Evolutionary conservation across 2,888 invertebrate species (phyloP).

Genomic region (Aporophyla nigra): DNA sequence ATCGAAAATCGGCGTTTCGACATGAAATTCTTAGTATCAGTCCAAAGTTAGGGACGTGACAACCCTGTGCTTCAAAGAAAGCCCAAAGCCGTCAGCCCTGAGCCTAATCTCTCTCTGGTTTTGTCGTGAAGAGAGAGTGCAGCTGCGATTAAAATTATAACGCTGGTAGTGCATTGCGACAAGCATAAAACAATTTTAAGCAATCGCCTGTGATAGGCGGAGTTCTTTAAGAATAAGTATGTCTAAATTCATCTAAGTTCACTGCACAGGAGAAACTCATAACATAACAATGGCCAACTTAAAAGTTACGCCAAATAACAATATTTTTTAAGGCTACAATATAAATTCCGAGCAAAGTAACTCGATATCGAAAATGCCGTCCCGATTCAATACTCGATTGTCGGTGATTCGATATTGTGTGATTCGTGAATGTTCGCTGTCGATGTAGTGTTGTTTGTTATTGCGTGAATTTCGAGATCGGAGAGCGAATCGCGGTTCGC

Average conservation of each 20-base stretch:
- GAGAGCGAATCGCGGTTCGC: slow-evolving; percentile 13
- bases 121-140: neutral
- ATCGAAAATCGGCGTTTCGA: no score
- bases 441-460: slow-evolving; percentile 39
- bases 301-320: slow-evolving; percentile 7
- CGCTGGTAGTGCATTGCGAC: no score
- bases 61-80: no score
- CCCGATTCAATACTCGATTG: slow-evolving; percentile 44
- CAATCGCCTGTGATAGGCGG: neutral
- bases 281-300: neutral
- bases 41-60: neutral
- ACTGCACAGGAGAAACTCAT: neutral
- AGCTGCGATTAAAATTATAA: neutral
- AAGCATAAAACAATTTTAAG: neutral
- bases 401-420: slow-evolving; percentile 50
- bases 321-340: slow-evolving; percentile 19
- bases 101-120: neutral
- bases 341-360: slow-evolving; percentile 41
- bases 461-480: slow-evolving; percentile 35
- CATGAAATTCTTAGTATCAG: neutral
- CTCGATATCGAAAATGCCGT: slow-evolving; percentile 42
- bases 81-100: neutral
- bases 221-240: neutral
- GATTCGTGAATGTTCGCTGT: slow-evolving; percentile 44
- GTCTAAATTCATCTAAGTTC: neutral